Base-by-base conservation (phyloP, 2,888 invertebrate species). In the Acrocyrtus sp. region DNA sequence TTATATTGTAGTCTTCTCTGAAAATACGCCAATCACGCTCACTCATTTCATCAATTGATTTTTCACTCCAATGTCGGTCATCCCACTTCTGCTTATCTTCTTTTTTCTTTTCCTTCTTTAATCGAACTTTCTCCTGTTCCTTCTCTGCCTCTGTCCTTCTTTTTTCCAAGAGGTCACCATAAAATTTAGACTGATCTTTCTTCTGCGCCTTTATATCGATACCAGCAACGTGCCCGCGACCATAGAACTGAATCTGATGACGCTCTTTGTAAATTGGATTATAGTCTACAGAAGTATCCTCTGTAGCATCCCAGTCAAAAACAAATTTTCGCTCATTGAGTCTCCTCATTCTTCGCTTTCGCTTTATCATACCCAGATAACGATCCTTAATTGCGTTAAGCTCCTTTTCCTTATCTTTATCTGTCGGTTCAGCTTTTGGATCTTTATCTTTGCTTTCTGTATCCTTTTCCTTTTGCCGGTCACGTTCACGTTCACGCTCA, bases 21-120 rank as follows among this genome's bases (percentile, higher is more conserved):
- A 99, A 99, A 82, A 99, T 99, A 85, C 99, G 90, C 99, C 99
- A 99, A 87, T 99, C 99, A 82, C 99, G 88, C 84, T 99, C 98
- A 0, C 94, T 95, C 99, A 99, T 99, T 85, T 98, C 97, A 60
- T 91, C 90, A 0, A 92, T 86, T 10, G 91, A 91, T 84, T 99
- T 99, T 83, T 98, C 97, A 3, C 94, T 93, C 99, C 99, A 99
- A 85, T 99, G 99, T 4, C 99, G 89, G 84, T 99, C 98, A 85
- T 99, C 99, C 95, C 96, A 98, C 83, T 95, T 93, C 83, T 97
- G 96, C 85, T 98, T 98, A 79, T 98, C 98, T 86, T 99, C 98
- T 84, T 95, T 95, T 82, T 92, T 91, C 81, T 94, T 93, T 0
- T 96, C 92, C 84, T 96, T 96, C 83, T 95, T 96, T 72, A 97